Evolutionary conservation across 2,113 vertebrate genomes (phyloP).

Genomic region (Nibea albiflora): DNA sequence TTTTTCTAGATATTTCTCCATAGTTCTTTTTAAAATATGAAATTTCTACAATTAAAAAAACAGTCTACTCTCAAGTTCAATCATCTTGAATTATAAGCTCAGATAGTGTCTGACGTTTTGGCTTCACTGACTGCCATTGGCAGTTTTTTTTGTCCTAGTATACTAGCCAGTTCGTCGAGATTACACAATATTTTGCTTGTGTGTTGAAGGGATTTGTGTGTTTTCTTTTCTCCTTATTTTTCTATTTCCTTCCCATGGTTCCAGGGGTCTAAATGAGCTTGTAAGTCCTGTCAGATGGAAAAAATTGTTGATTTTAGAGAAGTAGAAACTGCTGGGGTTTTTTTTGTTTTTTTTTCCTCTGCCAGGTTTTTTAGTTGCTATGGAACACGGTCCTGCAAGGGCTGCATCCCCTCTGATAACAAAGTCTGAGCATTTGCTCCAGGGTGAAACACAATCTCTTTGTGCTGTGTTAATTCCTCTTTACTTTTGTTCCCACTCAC

Average conservation of each 20-base stretch:
- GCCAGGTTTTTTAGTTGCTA: conserved; percentile 31
- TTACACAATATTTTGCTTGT: conserved; percentile 9
- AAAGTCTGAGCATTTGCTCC: conserved; percentile 46
- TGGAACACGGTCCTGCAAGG: background rate
- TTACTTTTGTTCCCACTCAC: conserved; percentile 28
- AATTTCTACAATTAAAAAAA: background rate
- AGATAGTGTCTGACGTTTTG: too few species aligned
- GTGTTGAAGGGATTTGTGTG: background rate
- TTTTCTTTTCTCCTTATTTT: conserved; percentile 12
- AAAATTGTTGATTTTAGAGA: conserved; percentile 22
- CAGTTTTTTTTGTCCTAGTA: background rate
- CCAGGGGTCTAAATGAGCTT: conserved; percentile 32
- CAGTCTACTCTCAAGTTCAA: too few species aligned
- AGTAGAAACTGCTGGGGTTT: conserved; percentile 21
- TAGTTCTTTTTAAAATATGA: background rate
- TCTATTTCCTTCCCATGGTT: conserved; percentile 16
- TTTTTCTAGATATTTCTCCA: background rate
- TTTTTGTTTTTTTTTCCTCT: conserved; percentile 43
- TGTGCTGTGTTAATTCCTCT: conserved; percentile 39
- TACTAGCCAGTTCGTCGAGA: background rate
- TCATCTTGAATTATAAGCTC: too few species aligned
- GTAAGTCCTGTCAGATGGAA: conserved; percentile 40
- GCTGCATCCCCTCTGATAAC: conserved; percentile 54
- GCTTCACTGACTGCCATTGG: too few species aligned
- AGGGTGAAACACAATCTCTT: conserved; percentile 53